Conservation (phyloP, 2,888 invertebrate genomes). For the Subacronicta megacephala region DNA sequence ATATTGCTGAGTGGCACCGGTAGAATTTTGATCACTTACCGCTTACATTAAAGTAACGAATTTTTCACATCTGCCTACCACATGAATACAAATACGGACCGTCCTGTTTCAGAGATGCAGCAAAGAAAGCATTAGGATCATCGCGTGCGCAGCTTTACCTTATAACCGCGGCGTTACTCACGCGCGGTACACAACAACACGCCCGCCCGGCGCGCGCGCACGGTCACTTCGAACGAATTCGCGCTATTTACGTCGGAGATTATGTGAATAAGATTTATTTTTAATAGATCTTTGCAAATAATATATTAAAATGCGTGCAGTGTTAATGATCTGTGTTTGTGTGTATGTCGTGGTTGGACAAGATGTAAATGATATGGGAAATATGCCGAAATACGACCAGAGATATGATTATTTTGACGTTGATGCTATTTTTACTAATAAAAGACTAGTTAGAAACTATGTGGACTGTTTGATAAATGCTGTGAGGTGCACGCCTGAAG, state of each 20-base stretch:
- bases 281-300: conserved; percentile 7
- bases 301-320: conserved; percentile 70
- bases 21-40: too few species aligned
- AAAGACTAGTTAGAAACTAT: conserved; percentile 92
- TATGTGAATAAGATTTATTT: conserved; percentile 22
- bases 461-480: conserved; percentile 92
- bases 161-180: conserved; percentile 51
- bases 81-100: too few species aligned
- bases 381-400: conserved; percentile 84
- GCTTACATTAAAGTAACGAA: too few species aligned
- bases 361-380: conserved; percentile 71
- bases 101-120: conserved; percentile 42
- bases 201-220: conserved; percentile 64
- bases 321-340: conserved; percentile 73
- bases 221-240: conserved; percentile 56
- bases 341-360: conserved; percentile 72
- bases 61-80: too few species aligned
- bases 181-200: conserved; percentile 66
- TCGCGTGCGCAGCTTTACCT: conserved; percentile 44
- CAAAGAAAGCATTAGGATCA: conserved; percentile 58
- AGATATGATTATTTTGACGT: conserved; percentile 93
- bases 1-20: too few species aligned
- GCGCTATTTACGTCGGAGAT: conserved; percentile 48
- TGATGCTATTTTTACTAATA: conserved; percentile 91
- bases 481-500: conserved; percentile 93